Base-by-base conservation (phyloP, 2,113 vertebrate species). In the Alectura lathami region DNA sequence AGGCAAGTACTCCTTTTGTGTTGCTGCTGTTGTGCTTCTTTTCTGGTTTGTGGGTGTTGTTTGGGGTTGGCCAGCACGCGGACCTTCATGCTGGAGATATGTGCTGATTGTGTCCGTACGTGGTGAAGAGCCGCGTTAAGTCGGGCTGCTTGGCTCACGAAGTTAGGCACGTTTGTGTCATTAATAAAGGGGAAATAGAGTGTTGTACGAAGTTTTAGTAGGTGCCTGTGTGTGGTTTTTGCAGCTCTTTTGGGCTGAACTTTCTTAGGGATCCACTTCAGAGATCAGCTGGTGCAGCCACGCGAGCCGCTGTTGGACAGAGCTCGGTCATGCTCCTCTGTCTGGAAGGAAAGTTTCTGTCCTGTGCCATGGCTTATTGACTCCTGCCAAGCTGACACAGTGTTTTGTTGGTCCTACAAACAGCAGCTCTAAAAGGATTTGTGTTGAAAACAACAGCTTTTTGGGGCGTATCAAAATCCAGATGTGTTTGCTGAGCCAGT, bases 311-410 rank as follows among this genome's bases (percentile, higher is more conserved):
- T n/a, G n/a, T n/a, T n/a, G n/a, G n/a, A n/a, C n/a, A 21, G 30
- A 79, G 22, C 43, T 88, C 34, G 40, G 15, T 54, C 54, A 53
- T 10, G 22, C 38, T 26, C 26, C 13, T 29, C 17, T 75, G 5
- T 27, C 29, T 57, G 54, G 20, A 56, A 32, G 38, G 8, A 36
- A 63, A 8, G n/a, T 40, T 83, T 80, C 15, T 48, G 0, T 72
- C 22, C 8, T 85, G 17, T 60, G 11, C 42, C 14, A 4, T 1
- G 3, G 9, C 59, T 12, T 43, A 11, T 20, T 47, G 75, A 47
- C 27, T 50, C 8, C 13, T 1, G 2, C 42, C 1, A 0, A 42
- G 32, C 30, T 1, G 2, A 4, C 68, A 7, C 1, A 29, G 50
- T 50, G 45, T 5, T 53, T 81, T 78, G 16, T 21, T 34, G 17